Evolutionary conservation across 2,888 invertebrate genomes (phyloP).

Genomic region (Globia sparganii): DNA sequence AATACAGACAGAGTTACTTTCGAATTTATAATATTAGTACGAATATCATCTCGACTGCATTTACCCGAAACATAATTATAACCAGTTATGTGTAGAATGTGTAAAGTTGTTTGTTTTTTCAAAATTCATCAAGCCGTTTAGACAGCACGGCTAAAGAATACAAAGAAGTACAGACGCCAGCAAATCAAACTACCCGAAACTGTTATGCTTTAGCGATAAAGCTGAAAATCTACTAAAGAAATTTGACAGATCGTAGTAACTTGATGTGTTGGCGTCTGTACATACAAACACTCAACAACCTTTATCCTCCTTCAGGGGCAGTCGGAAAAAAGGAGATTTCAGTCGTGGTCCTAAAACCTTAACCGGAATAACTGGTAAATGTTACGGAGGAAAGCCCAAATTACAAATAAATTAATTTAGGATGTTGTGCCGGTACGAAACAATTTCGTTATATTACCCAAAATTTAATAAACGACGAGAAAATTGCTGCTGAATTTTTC

Average conservation of each 20-base stretch:
- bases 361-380: constrained; percentile 10
- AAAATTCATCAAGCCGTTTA: neutral
- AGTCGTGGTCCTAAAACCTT: neutral
- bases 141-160: neutral
- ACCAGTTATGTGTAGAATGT: neutral
- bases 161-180: too few relatives aligned
- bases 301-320: neutral
- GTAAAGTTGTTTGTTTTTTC: neutral
- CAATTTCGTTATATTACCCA: constrained; percentile 9
- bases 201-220: too few relatives aligned
- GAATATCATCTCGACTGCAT: neutral
- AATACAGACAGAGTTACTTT: too few relatives aligned
- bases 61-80: neutral
- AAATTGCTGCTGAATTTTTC: neutral
- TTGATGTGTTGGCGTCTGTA: too few relatives aligned
- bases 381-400: constrained; percentile 28
- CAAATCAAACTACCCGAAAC: too few relatives aligned
- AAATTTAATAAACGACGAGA: constrained; percentile 17
- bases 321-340: constrained; percentile 24
- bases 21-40: neutral
- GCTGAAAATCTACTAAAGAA: too few relatives aligned
- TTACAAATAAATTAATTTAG: constrained; percentile 44
- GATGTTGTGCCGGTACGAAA: constrained; percentile 16
- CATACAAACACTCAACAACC: neutral
- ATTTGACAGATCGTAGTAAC: too few relatives aligned